phyloP scores from a whole-genome alignment of 2,888 invertebrate species.

The Ormyrus rosae region DNA sequence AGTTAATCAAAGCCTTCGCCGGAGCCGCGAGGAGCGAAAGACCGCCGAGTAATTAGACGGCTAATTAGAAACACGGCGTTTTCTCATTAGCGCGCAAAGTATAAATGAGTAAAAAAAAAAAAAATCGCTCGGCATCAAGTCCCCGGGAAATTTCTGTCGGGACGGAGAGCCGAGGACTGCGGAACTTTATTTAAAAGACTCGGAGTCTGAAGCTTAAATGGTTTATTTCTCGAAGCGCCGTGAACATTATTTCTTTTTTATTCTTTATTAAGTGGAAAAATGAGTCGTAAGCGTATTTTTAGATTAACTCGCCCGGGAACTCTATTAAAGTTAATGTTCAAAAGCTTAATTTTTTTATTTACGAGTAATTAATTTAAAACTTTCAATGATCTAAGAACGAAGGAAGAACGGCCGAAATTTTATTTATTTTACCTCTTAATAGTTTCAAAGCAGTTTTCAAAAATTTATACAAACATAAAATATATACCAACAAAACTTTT shows the following conservation, averaged over 20 bases:
- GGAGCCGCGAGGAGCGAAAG: slow-evolving; percentile 48
- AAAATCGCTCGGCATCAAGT: not conserved
- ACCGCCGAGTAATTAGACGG: slow-evolving; percentile 59
- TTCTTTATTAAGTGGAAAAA: slow-evolving; percentile 23
- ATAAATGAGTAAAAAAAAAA: not conserved
- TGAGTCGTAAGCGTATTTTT: slow-evolving; percentile 27
- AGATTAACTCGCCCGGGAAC: slow-evolving; percentile 40
- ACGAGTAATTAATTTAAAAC: too few species aligned
- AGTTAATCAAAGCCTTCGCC: slow-evolving; percentile 54
- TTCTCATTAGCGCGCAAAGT: slow-evolving; percentile 56
- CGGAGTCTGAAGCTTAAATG: not conserved
- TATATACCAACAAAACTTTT: too few species aligned
- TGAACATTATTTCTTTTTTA: slow-evolving; percentile 16
- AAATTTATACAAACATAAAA: too few species aligned
- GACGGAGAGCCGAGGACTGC: not conserved
- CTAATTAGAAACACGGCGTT: slow-evolving; percentile 61
- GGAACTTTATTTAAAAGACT: slow-evolving; percentile 15
- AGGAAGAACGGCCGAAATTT: too few species aligned
- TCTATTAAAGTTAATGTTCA: not conserved
- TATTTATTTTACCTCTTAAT: too few species aligned
- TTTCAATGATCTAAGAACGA: too few species aligned
- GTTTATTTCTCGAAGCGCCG: slow-evolving; percentile 23
- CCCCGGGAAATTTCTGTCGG: slow-evolving; percentile 18
- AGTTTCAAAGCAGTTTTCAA: too few species aligned
- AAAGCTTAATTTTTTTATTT: too few species aligned